Base-by-base conservation (phyloP, 2,113 vertebrate genomes). In the Clarias macrocephalus region DNA sequence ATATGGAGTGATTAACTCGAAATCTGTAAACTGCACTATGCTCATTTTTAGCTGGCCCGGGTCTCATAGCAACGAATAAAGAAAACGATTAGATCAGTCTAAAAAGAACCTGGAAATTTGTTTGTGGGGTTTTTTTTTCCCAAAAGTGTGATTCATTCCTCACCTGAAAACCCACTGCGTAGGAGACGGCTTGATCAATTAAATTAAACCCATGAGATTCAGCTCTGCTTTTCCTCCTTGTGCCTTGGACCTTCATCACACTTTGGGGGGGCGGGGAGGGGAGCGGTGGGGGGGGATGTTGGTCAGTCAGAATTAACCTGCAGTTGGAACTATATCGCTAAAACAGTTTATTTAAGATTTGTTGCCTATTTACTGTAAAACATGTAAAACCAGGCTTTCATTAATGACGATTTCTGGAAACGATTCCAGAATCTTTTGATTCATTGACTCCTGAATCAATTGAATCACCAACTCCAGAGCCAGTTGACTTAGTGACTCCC, bases 1-100 rank as follows among this genome's bases (percentile, higher is more conserved):
- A 85, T 37, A n/a, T 13, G 54, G 30, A n/a, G 68, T 18, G 68
- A 85, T 75, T 73, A 75, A 75, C 54, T 42, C 2, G 1, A 12
- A 52, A 30, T 52, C 33, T 79, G 42, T 65, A 77, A 75, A 60
- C 56, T 16, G 70, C 42, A 57, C 82, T 5, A 3, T 25, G 82
- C 18, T 63, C 72, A 23, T 28, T 52, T 52, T 77, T 66, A 79
- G 84, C 42, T 23, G 52, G n/a, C 52, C 66, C 68, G 59, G 6
- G 84, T 65, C 60, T 57, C 75, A 52, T 66, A 80, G 85, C 62
- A 86, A 79, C 73, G 2, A 18, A 85, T 79, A 21, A 33, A 30
- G 75, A 80, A 25, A 79, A 28, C 12, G 15, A 79, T 79, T 33
- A 68, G 70, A 62, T 85, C 56, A 18, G 33, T 59, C n/a, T 2